Percentiles rank a stretch among this genome's conserved stretches.
Conservation (phyloP, 1,140 invertebrate species). For the Lucilia cuprina region DNA sequence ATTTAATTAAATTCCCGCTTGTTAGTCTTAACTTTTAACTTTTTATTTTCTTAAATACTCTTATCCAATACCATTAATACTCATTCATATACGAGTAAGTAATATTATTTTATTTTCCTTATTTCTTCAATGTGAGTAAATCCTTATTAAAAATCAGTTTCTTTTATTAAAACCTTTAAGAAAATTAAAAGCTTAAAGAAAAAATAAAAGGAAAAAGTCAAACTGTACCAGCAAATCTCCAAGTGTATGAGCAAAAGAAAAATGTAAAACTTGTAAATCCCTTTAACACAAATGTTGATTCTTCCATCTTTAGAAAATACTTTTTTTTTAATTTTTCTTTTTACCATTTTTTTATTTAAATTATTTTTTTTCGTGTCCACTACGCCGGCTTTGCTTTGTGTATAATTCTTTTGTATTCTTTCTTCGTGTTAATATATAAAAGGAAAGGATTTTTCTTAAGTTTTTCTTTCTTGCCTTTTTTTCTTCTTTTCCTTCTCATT, state of each 20-base stretch:
- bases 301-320: background rate
- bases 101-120: background rate
- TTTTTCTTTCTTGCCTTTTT: too few species aligned
- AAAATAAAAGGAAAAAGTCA: background rate
- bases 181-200: background rate
- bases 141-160: background rate
- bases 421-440: background rate
- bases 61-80: too few species aligned
- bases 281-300: background rate
- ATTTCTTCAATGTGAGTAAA: background rate
- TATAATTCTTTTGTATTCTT: background rate
- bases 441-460: background rate
- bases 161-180: background rate
- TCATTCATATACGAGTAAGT: too few species aligned
- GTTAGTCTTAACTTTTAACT: background rate
- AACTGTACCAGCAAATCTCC: background rate
- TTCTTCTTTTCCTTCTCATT: background rate
- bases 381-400: background rate
- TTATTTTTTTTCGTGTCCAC: too few species aligned
- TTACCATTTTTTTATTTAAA: background rate
- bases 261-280: too few species aligned
- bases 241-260: too few species aligned
- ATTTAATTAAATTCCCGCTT: background rate
- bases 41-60: background rate
- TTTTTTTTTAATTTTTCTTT: background rate